Percentiles rank a stretch among this genome's conserved stretches.
Conservation (phyloP, 1,140 invertebrate genomes). For the Macrobrachium rosenbergii region DNA sequence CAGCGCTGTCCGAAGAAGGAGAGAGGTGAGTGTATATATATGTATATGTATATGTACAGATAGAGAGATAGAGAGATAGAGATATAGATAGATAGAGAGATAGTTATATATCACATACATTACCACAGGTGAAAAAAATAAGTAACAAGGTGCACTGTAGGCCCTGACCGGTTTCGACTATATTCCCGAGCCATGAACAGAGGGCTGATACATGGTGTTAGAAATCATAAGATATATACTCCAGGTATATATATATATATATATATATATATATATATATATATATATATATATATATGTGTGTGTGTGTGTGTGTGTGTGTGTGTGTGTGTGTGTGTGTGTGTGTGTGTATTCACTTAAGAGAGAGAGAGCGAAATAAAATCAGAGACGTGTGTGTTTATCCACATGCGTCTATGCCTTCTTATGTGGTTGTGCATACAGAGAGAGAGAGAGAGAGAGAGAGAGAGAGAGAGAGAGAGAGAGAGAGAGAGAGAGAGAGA, state of each 20-base stretch:
- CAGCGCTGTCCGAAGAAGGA: slow-evolving; percentile 69
- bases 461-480: slow-evolving; percentile 1
- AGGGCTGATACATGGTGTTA: too few species aligned
- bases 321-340: not conserved
- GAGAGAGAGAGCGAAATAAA: too few species aligned
- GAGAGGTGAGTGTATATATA: slow-evolving; percentile 48
- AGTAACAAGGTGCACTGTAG: too few species aligned
- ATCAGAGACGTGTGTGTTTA: too few species aligned
- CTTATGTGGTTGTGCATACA: too few species aligned
- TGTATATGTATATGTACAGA: slow-evolving; percentile 2
- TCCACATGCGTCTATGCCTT: too few species aligned
- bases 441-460: not conserved
- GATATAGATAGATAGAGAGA: not conserved
- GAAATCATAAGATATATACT: too few species aligned
- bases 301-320: too few species aligned
- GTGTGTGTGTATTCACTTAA: too few species aligned
- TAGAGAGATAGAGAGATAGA: slow-evolving; percentile 14
- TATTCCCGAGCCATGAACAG: too few species aligned
- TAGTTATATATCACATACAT: not conserved
- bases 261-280: slow-evolving; percentile 5
- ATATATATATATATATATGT: not conserved
- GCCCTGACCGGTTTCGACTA: too few species aligned
- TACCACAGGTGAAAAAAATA: too few species aligned
- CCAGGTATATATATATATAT: slow-evolving; percentile 32
- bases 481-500: slow-evolving; percentile 17